Base-by-base conservation (phyloP, 2,113 vertebrate species). In the Cavia porcellus region DNA sequence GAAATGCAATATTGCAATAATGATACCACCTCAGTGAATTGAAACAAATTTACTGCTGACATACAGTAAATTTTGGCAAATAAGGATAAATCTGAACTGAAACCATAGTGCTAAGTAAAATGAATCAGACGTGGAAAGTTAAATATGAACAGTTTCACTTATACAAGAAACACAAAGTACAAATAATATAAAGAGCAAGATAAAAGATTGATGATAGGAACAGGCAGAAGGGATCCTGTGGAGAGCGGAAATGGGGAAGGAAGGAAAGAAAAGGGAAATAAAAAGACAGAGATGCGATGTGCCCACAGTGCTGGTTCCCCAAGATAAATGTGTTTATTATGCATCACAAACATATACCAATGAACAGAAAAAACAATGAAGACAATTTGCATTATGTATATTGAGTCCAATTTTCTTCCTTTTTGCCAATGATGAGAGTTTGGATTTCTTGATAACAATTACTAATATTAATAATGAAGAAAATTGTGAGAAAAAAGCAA, bases 321-420 rank as follows among this genome's bases (percentile, higher is more conserved):
- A 14, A 47, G 72, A 47, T 28, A 25, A 45, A 47, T 24, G 12
- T 77, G 74, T 77, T 47, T 15, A 14, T 47, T 47, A 28, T 14
- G 2, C 30, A 3, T 42, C 74, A 30, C 42, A 28, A 77, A 47
- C 25, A 75, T 14, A 25, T 3, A 8, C 42, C 5, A 89, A 24
- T 86, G 92, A 42, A 45, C 89, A 42, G 52, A 90, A 45, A 93
- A 75, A 68, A 57, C 13, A 75, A 13, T 62, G 42, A 81, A 94
- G 15, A 30, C 17, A 74, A 24, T 75, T 74, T 86, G 57, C 50
- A 7, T 55, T 92, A 77, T 86, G 1, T 59, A 86, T 62, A 10
- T 4, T 22, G 7, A 86, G 68, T 84, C 0, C 25, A 93, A 5
- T 52, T 94, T 95, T 92, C n/a, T 90, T 93, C 20, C 35, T 66